phyloP scores from a whole-genome alignment of 2,797 vertebrate genomes.

The Discoglossus pictus region DNA sequence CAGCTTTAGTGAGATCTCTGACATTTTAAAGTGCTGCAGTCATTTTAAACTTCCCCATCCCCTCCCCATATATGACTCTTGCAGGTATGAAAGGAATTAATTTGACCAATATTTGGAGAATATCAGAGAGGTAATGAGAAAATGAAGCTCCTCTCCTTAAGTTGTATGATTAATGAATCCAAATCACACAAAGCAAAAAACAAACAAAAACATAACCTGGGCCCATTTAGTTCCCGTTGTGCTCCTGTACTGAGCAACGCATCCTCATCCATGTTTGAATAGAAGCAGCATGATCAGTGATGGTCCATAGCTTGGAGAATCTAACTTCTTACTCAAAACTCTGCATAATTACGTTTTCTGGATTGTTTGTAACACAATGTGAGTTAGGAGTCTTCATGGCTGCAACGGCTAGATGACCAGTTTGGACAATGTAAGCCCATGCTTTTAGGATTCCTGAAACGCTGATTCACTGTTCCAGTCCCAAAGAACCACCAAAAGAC shows the following conservation, averaged over 20 bases:
- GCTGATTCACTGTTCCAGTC: no score
- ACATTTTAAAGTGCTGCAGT: slow-evolving; percentile 42
- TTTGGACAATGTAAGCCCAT: no score
- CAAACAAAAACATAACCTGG: neutral
- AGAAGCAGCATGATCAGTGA: slow-evolving; percentile 14
- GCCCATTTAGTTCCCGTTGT: slow-evolving; percentile 8
- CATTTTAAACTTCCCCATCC: no score
- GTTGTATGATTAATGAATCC: no score
- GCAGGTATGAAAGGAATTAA: slow-evolving; percentile 26
- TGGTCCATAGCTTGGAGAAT: slow-evolving; percentile 35
- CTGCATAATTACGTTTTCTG: neutral
- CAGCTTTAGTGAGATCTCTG: slow-evolving; percentile 12
- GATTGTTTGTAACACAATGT: neutral
- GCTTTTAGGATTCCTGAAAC: no score
- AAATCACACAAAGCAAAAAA: slow-evolving; percentile 13
- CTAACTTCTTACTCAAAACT: neutral
- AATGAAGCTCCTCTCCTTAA: slow-evolving; percentile 2
- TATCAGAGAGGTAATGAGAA: slow-evolving; percentile 20
- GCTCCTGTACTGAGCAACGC: neutral
- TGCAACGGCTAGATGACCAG: no score
- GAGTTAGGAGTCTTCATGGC: no score
- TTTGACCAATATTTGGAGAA: slow-evolving; percentile 16
- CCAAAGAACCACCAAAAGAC: no score
- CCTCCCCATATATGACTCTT: slow-evolving; percentile 20
- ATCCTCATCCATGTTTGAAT: neutral